Conservation (phyloP, 2,113 vertebrate species). For the Bettongia penicillata region DNA sequence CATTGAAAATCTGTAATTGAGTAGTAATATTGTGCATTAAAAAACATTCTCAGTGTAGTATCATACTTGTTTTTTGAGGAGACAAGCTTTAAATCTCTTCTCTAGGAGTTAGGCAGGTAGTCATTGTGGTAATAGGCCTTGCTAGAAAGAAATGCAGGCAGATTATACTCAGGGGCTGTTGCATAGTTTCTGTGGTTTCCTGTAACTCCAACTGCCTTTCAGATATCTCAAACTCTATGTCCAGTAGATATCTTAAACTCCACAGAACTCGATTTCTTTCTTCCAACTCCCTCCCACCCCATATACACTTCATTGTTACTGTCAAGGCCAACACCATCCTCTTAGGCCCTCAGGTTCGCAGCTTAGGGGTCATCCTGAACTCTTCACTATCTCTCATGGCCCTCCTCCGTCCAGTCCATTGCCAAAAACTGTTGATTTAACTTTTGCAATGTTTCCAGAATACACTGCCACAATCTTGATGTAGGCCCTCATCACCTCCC, state of each 20-base stretch:
- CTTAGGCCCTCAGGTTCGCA: too few relatives aligned
- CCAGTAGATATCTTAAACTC: not conserved
- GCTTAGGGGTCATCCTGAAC: too few relatives aligned
- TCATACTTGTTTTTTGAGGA: conserved; percentile 10
- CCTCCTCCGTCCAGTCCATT: too few relatives aligned
- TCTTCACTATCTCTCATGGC: too few relatives aligned
- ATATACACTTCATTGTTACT: not conserved
- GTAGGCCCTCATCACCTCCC: too few relatives aligned
- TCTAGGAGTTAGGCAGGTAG: not conserved
- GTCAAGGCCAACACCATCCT: not conserved
- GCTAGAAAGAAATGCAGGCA: not conserved
- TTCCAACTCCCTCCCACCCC: too few relatives aligned
- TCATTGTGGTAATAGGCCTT: not conserved
- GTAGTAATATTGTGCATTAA: not conserved
- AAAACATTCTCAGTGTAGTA: not conserved
- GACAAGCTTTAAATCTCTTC: not conserved
- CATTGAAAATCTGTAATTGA: not conserved
- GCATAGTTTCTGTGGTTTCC: not conserved
- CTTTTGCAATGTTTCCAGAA: too few relatives aligned
- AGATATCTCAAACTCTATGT: not conserved
- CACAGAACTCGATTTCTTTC: not conserved
- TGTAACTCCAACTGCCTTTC: not conserved
- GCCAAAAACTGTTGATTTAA: too few relatives aligned
- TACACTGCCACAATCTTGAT: too few relatives aligned
- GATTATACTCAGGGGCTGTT: not conserved